Percentiles rank a stretch among this genome's conserved stretches.
Conservation (phyloP, 1,140 invertebrate species). For the Mizuhopecten yessoensis region DNA sequence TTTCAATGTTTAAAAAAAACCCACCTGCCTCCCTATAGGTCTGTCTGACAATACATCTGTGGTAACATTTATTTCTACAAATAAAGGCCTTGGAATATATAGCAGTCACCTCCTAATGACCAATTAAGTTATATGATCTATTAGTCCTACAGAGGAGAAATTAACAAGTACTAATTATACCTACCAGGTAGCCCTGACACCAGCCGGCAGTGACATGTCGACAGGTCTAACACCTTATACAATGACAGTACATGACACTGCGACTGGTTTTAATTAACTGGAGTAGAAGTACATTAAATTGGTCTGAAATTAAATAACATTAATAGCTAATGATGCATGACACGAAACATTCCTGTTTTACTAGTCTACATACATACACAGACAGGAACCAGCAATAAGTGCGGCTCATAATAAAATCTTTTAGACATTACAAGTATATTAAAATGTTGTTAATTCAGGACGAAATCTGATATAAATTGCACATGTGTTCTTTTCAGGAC, state of each 20-base stretch:
- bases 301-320: background rate
- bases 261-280: background rate
- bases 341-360: background rate
- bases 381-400: background rate
- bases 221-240: background rate
- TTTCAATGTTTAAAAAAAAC: too few species aligned
- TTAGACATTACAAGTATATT: background rate
- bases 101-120: too few species aligned
- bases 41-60: too few species aligned
- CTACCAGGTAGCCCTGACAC: background rate
- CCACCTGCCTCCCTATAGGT: too few species aligned
- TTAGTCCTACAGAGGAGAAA: too few species aligned
- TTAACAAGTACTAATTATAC: too few species aligned
- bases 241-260: background rate
- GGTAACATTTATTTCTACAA: too few species aligned
- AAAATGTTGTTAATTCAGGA: background rate
- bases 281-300: background rate
- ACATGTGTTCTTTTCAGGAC: background rate
- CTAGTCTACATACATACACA: background rate
- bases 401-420: background rate
- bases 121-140: too few species aligned
- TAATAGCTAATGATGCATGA: slow-evolving; percentile 4
- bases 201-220: background rate
- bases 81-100: too few species aligned
- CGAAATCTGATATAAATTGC: background rate